Evolutionary conservation across 2,888 invertebrate genomes (phyloP), one percentile per base, ranked within the genome.

Genomic region (Pollenia amentaria): DNA sequence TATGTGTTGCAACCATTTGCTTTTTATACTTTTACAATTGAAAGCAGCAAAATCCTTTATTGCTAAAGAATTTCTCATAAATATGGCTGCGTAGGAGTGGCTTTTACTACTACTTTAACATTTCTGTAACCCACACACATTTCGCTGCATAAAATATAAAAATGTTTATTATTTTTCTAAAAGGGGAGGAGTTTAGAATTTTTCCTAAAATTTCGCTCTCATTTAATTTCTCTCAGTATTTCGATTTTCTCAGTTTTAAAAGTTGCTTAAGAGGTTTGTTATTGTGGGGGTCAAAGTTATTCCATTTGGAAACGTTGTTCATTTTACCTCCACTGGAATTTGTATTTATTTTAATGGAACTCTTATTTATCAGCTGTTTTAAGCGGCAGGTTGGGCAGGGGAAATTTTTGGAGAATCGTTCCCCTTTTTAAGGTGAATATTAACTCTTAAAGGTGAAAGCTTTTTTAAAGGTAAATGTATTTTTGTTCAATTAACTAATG

Each of bases 81-180:
- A 92, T 89, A 93, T 93, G 93, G 93, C 93, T 91, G 93, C 93
- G 93, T 91, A 91, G 93, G 93, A 91, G 93, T 93, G 93, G 93
- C 91, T 89, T 91, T 76, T 80, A 64, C 57, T 21, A 46, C 16
- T 51, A 67, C 77, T 77, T 46, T 70, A n/a, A 60, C 70, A 67
- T 53, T 46, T 77, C 38, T n/a, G 40, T 12, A 81, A 75, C 77
- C 77, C 73, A 77, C 75, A 77, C 75, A 84, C 70, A 75, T 51
- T 70, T 72, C 57, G 9, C 3, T 14, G 1, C n/a, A 53, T 18
- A 8, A 12, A 57, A 65, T 51, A 78, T 9, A 8, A 48, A 3
- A 10, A 18, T 21, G 57, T 29, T 16, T 29, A 53, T 70, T 64
- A 29, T 51, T 67, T 67, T 77, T 18, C 46, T 48, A 40, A 57